Evolutionary conservation across 2,888 invertebrate genomes (phyloP).

Genomic region (Polymixis lichenea): DNA sequence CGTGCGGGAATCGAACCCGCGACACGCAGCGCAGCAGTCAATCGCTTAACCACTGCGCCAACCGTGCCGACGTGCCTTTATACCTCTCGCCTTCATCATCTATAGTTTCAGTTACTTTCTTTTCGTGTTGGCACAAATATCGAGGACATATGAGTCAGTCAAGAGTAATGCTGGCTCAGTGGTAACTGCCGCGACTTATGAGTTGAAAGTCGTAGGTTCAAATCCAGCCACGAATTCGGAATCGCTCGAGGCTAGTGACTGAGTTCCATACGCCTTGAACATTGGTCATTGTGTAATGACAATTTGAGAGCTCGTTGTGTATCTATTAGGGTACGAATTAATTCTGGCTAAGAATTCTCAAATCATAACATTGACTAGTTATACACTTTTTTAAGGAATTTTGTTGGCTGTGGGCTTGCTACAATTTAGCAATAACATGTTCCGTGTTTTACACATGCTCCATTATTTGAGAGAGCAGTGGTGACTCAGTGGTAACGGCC

Average conservation of each 20-base stretch:
- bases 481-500: too few relatives aligned
- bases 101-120: too few relatives aligned
- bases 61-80: too few relatives aligned
- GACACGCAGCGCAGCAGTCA: too few relatives aligned
- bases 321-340: not conserved
- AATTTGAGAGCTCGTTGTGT: conserved; percentile 12
- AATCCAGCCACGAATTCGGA: conserved; percentile 17
- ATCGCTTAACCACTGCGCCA: too few relatives aligned
- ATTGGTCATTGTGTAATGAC: conserved; percentile 9
- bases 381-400: not conserved
- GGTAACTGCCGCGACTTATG: too few relatives aligned
- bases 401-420: not conserved
- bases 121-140: too few relatives aligned
- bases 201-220: too few relatives aligned
- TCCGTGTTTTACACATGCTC: not conserved
- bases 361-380: not conserved
- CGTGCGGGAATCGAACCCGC: too few relatives aligned
- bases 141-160: too few relatives aligned
- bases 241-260: conserved; percentile 25
- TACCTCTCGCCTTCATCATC: too few relatives aligned
- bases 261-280: conserved; percentile 6
- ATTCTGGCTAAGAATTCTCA: not conserved
- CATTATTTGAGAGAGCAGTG: not conserved
- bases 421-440: not conserved
- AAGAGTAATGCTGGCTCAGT: too few relatives aligned